A percentile compares a stretch with the other conserved stretches of the same genome.
Evolutionary conservation across 2,113 vertebrate species (phyloP).

Genomic region (Trichechus manatus): DNA sequence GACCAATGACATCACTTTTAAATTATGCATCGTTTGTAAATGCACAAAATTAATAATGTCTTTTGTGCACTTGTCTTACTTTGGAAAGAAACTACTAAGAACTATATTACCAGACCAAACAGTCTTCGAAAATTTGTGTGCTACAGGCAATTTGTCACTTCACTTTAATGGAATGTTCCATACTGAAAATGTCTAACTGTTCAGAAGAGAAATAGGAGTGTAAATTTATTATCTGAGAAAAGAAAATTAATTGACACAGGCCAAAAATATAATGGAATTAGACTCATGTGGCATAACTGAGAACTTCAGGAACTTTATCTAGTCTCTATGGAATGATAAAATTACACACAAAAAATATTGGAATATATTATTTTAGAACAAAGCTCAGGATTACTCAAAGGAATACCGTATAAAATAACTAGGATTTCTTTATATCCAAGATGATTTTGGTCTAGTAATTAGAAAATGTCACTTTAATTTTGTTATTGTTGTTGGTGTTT

Average conservation of each 20-base stretch:
- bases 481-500: background rate
- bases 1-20: constrained; percentile 41
- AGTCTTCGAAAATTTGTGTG: constrained; percentile 57
- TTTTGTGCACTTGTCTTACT: constrained; percentile 56
- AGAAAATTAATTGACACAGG: constrained; percentile 72
- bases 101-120: constrained; percentile 57
- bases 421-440: background rate
- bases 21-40: constrained; percentile 65
- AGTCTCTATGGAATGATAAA: constrained; percentile 58
- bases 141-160: constrained; percentile 30
- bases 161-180: constrained; percentile 24
- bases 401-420: background rate
- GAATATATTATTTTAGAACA: constrained; percentile 23
- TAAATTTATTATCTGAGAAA: constrained; percentile 53
- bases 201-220: constrained; percentile 48
- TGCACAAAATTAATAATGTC: constrained; percentile 66
- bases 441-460: background rate
- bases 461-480: background rate
- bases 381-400: constrained; percentile 47
- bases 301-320: constrained; percentile 28
- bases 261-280: constrained; percentile 70
- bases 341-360: background rate
- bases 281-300: constrained; percentile 32
- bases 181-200: constrained; percentile 49
- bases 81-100: constrained; percentile 52